Evolutionary conservation across 2,888 invertebrate species (phyloP), one percentile per base, ranked within the genome.

Genomic region (Agrotis puta): DNA sequence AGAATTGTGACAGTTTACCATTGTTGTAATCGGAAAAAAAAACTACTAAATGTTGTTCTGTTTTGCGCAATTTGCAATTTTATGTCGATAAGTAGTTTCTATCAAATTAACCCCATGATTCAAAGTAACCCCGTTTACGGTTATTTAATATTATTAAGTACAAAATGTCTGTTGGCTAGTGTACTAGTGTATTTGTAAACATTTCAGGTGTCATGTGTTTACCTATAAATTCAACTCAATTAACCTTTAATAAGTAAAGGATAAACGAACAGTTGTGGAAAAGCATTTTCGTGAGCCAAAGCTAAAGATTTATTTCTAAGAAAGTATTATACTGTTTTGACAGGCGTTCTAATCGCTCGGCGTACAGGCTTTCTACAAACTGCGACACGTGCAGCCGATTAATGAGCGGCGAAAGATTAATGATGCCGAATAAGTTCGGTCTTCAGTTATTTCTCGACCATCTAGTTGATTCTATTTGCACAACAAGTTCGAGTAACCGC

Each of bases 381-480:
- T 81, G 86, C 85, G 87, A 90, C 90, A 90, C 88, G 89, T 90
- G 89, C 87, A 85, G 85, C 85, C 89, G 88, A 91, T 90, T 89
- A 91, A 90, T 90, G 89, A 92, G 88, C 86, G 83, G 87, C 81
- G 83, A 87, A 89, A 91, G 89, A 92, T 92, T 92, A 92, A 92
- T 92, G 92, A 90, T 81, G 83, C 84, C 86, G 88, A 91, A 92
- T 90, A 90, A 89, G 83, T 90, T 89, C 76, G 83, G 81, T 81
- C 82, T 87, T 86, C 81, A 81, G 83, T 86, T 90, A 88, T 88
- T 88, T 82, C 85, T 85, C 64, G 68, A 79, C 77, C 71, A 77
- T 69, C 77, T 71, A 82, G 75, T 82, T 68, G 73, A 84, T 86
- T 88, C 68, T 87, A 84, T 88, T 86, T 85, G 85, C 77, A 86